Percentiles rank a stretch among this genome's conserved stretches.
phyloP scores from a whole-genome alignment of 2,797 vertebrate genomes.

The Rhinophrynus dorsalis region DNA sequence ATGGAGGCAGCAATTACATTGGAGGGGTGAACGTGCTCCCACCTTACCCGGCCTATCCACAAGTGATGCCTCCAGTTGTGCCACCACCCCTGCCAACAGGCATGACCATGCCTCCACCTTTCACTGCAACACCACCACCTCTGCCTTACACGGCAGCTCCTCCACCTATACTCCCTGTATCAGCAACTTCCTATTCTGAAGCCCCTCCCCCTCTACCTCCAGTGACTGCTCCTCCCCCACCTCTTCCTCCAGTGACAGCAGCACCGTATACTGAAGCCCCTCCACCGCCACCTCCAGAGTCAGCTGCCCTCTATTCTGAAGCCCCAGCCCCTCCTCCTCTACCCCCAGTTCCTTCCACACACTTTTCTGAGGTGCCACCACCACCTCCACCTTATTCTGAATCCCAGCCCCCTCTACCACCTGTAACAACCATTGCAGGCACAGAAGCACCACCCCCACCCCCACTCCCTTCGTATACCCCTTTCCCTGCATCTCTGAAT shows the following conservation, averaged over 20 bases:
- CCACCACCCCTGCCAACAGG: slow-evolving; percentile 49
- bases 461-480: background rate
- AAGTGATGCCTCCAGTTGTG: slow-evolving; percentile 66
- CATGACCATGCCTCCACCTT: slow-evolving; percentile 19
- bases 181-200: slow-evolving; percentile 58
- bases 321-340: slow-evolving; percentile 57
- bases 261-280: slow-evolving; percentile 53
- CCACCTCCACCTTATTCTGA: background rate
- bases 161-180: slow-evolving; percentile 54
- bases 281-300: slow-evolving; percentile 59
- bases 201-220: slow-evolving; percentile 58
- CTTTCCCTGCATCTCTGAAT: background rate
- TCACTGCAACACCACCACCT: background rate
- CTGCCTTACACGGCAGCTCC: background rate
- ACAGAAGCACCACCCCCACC: background rate
- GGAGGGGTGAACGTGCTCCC: slow-evolving; percentile 72
- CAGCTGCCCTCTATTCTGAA: too few species aligned
- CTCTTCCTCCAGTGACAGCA: slow-evolving; percentile 51
- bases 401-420: slow-evolving; percentile 25
- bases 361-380: background rate
- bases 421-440: background rate
- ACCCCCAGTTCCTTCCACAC: slow-evolving; percentile 59
- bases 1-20: slow-evolving; percentile 65
- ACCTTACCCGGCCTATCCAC: slow-evolving; percentile 74
- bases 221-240: slow-evolving; percentile 53